A percentile compares a stretch with the other conserved stretches of the same genome.
Conservation (phyloP, 2,888 invertebrate species). For the Lucinisca nassula region DNA sequence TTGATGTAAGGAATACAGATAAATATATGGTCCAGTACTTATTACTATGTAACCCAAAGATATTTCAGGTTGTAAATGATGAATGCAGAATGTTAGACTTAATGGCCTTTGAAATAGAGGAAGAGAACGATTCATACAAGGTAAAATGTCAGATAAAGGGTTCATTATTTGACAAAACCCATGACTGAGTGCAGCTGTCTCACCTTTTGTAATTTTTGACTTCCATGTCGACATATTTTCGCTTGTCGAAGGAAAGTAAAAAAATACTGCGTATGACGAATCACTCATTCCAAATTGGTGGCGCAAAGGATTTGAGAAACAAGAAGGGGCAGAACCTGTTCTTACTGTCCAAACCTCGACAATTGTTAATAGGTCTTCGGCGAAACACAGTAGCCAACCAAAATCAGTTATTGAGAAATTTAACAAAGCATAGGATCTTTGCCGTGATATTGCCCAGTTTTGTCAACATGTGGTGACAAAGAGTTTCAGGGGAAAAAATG, state of each 20-base stretch:
- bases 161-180: neutral
- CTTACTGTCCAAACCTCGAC: neutral
- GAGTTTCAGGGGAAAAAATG: slow-evolving; percentile 11
- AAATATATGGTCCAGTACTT: neutral
- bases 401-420: slow-evolving; percentile 17
- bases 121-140: neutral
- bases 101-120: neutral
- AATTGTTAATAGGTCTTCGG: neutral
- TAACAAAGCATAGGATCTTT: neutral
- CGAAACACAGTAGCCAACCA: neutral
- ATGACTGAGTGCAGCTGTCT: neutral
- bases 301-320: slow-evolving; percentile 8
- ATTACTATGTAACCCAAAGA: neutral
- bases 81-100: neutral
- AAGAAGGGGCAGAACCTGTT: neutral
- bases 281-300: neutral
- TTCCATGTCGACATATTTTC: slow-evolving; percentile 15
- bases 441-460: slow-evolving; percentile 4
- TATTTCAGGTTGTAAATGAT: neutral
- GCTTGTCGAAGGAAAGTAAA: neutral
- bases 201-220: neutral
- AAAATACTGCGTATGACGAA: neutral
- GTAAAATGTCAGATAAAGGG: neutral
- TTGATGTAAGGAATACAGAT: slow-evolving; percentile 1
- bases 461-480: slow-evolving; percentile 10